These are phyloP conservation scores for Caretta caretta DNA, from an alignment of 2,113 vertebrate species.

Conservation along the genomic window DNA sequence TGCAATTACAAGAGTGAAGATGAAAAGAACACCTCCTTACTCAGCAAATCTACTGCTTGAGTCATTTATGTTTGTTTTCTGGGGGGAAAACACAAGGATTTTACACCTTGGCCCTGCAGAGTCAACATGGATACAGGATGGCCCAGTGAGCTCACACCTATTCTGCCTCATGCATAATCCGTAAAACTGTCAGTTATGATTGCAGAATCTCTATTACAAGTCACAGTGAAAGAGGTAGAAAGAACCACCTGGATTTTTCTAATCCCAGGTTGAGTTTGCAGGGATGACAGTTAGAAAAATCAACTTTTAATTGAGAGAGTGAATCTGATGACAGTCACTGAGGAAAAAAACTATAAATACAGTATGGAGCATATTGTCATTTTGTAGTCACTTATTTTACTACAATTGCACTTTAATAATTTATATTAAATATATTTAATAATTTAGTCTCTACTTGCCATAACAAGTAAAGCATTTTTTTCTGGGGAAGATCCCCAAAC, in stretches of 20 bases:
- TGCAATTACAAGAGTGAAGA: background rate
- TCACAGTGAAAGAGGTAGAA: background rate
- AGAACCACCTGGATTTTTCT: background rate
- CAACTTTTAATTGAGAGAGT: background rate
- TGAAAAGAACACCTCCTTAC: background rate
- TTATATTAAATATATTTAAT: too few species aligned
- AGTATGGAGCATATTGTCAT: background rate
- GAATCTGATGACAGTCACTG: background rate
- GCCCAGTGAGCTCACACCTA: too few species aligned
- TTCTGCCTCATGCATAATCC: too few species aligned
- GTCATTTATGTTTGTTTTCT: too few species aligned
- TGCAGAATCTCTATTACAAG: too few species aligned
- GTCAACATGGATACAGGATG: too few species aligned
- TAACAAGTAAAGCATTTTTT: background rate
- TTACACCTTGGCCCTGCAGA: too few species aligned
- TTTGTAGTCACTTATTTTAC: background rate
- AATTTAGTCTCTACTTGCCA: background rate
- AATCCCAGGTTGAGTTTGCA: too few species aligned
- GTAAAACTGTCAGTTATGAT: too few species aligned
- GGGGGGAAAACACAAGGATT: too few species aligned
- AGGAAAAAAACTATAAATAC: background rate
- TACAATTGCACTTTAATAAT: background rate
- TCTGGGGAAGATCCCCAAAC: background rate
- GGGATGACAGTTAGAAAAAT: too few species aligned
- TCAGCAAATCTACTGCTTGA: background rate